Evolutionary conservation across 2,888 invertebrate genomes (phyloP), one percentile per base, ranked within the genome.

Genomic region (Frankliniella intonsa): DNA sequence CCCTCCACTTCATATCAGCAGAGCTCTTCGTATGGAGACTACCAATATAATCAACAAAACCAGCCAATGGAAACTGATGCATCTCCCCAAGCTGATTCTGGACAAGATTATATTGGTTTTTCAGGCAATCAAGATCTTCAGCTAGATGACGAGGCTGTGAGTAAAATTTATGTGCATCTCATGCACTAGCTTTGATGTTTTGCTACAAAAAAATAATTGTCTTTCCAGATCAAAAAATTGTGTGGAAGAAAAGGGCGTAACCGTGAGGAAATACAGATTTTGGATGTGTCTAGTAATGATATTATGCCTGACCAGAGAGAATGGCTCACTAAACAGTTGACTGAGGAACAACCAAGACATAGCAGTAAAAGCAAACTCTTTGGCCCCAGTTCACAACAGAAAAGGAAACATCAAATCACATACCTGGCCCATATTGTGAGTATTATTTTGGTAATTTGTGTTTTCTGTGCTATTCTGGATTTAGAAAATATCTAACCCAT

Each of bases 371-470:
- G 86, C 86, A 87, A 86, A 85, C 86, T 85, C 82, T 87, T 89
- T 83, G 88, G 89, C 85, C 93, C 94, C 0, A 91, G 92, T n/a
- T 90, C 90, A 14, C 92, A 92, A 84, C 94, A 95, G 82, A 92
- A 92, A 85, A 91, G 94, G 85, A 98, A 98, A 88, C 97, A 98
- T 90, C 98, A 98, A 90, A 98, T 98, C 85, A 98, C 97, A 0
- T 98, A 97, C 88, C 90, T 98, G 85, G 98, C 97, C 38, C 94
- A 94, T 87, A 92, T 93, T 90, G 92, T 92, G 85, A 83, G 80
- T 81, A 11, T 9, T 12, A 25, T 25, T 9, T 19, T 25, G 12
- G 25, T 22, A 3, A 9, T 22, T 69, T 76, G n/a, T 62, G 0
- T 7, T 62, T 14, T 62, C 14, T 62, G 7, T 62, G n/a, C 7